These are phyloP conservation scores for Aurelia aurita complex sp. Pacific DNA, from an alignment of 30 jellyfish, hydroid and myxozoan species.

Conservation along the genomic window DNA sequence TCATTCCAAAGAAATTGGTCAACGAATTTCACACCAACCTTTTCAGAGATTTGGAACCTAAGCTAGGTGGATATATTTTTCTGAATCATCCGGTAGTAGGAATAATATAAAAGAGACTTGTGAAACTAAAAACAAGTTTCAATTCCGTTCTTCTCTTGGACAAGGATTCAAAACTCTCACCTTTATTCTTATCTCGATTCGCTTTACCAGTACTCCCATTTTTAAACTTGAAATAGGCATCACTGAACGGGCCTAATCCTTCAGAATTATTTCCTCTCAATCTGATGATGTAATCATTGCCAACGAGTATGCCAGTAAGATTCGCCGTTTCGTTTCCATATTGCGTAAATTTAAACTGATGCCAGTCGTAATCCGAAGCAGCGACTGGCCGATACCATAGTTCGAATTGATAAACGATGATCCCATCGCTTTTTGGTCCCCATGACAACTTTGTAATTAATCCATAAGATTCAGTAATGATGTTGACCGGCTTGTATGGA, in stretches of 20 bases:
- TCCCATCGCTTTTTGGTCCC: conserved; percentile 80
- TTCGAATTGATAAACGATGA: conserved; percentile 70
- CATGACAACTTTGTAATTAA: conserved; percentile 57
- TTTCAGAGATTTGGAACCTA: too few species aligned
- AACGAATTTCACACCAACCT: too few species aligned
- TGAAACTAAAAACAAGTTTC: too few species aligned
- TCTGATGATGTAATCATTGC: conserved; percentile 49
- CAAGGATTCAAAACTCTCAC: neutral
- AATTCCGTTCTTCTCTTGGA: too few species aligned
- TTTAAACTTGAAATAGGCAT: conserved; percentile 35
- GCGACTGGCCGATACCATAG: conserved; percentile 88
- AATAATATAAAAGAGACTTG: too few species aligned
- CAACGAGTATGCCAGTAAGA: conserved; percentile 31
- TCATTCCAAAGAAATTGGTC: too few species aligned
- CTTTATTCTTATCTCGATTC: neutral
- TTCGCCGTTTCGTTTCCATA: conserved; percentile 71
- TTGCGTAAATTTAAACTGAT: conserved; percentile 14
- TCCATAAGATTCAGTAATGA: conserved; percentile 40
- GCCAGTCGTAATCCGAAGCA: conserved; percentile 83
- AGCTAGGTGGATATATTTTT: too few species aligned
- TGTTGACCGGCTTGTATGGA: conserved; percentile 85
- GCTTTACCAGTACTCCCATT: conserved; percentile 42
- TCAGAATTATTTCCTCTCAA: conserved; percentile 75
- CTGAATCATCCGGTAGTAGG: too few species aligned
- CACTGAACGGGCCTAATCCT: conserved; percentile 90